These are phyloP conservation scores for Scaptomyza polygonia DNA, from an alignment of 2,888 invertebrate genomes.

Conservation along the genomic window DNA sequence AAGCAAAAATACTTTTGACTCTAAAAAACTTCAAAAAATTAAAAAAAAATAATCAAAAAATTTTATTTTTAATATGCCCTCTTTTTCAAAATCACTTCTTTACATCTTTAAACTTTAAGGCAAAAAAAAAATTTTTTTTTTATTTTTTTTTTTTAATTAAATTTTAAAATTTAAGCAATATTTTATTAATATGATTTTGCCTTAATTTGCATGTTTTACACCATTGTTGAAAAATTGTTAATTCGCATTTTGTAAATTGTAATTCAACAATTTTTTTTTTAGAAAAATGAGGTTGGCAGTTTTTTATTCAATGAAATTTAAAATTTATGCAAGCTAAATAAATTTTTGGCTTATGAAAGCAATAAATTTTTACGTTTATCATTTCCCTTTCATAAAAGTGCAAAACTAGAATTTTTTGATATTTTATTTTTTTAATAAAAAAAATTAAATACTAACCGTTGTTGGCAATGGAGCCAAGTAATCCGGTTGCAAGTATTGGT, in stretches of 20 bases:
- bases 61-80: no score
- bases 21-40: no score
- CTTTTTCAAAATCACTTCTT: no score
- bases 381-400: neutral
- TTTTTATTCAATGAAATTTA: neutral
- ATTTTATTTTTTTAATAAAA: neutral
- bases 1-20: no score
- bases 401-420: neutral
- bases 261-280: neutral
- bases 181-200: neutral
- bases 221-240: neutral
- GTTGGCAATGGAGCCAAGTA: slow-evolving; percentile 97
- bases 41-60: no score
- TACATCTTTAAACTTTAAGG: neutral
- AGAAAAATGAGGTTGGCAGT: neutral
- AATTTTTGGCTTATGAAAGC: no score
- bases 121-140: neutral
- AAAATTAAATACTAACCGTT: slow-evolving; percentile 91
- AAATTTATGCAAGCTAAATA: neutral
- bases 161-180: neutral
- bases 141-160: neutral
- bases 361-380: no score
- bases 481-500: slow-evolving; percentile 98
- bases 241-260: neutral
- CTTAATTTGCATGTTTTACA: neutral